A percentile compares a stretch with the other conserved stretches of the same genome.
Conservation (phyloP, 2,797 vertebrate species). For the Toxotes lorentzi region DNA sequence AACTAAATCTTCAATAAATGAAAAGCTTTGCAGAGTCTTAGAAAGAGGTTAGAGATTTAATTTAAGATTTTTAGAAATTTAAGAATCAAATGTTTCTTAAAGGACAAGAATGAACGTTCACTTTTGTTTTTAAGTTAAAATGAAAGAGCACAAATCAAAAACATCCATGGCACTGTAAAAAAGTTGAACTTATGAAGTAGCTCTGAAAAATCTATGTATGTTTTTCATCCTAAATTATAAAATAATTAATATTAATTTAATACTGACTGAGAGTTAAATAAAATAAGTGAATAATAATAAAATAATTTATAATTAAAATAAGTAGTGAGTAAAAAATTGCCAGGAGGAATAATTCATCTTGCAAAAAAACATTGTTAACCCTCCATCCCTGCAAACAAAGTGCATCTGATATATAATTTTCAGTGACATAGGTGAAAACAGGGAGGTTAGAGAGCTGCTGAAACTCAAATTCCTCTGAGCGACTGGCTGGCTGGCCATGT, state of each 20-base stretch:
- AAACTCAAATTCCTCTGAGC: slow-evolving; percentile 59
- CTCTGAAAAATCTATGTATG: not conserved
- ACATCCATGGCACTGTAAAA: not conserved
- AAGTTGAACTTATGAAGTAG: not conserved
- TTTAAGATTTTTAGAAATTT: not conserved
- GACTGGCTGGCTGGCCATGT: slow-evolving; percentile 29
- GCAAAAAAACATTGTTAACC: not conserved
- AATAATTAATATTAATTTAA: too few relatives aligned
- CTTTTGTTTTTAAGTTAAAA: not conserved
- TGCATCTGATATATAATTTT: slow-evolving; percentile 20
- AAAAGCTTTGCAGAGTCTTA: too few relatives aligned
- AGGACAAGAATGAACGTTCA: not conserved
- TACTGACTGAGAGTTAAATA: too few relatives aligned
- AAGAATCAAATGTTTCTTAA: not conserved
- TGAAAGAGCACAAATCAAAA: not conserved
- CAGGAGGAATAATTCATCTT: too few relatives aligned
- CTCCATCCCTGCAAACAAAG: not conserved
- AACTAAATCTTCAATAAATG: not conserved
- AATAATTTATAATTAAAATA: too few relatives aligned
- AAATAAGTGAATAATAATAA: too few relatives aligned
- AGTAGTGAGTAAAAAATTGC: too few relatives aligned
- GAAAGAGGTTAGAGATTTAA: not conserved
- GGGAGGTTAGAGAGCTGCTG: slow-evolving; percentile 32
- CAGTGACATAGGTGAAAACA: slow-evolving; percentile 38
- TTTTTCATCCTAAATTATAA: too few relatives aligned